A percentile compares a stretch with the other conserved stretches of the same genome.
Conservation (phyloP, 2,888 invertebrate species). For the Deroplatys truncata region DNA sequence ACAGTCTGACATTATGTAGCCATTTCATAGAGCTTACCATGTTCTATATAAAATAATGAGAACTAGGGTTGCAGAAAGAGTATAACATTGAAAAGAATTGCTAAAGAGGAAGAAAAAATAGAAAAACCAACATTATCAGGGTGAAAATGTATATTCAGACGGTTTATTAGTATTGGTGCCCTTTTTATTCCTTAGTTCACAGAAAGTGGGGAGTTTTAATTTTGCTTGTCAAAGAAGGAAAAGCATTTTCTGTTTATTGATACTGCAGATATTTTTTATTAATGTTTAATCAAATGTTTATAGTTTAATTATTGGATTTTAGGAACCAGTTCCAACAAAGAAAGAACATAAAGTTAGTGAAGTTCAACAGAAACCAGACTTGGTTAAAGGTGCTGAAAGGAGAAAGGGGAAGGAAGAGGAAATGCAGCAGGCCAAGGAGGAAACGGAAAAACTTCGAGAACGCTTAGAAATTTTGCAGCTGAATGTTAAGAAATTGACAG, state of each 20-base stretch:
- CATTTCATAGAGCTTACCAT: too few relatives aligned
- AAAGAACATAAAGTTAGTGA: not conserved
- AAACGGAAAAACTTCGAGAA: conserved; percentile 38
- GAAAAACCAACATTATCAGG: too few relatives aligned
- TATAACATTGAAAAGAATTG: too few relatives aligned
- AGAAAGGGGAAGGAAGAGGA: conserved; percentile 32
- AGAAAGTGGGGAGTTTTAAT: too few relatives aligned
- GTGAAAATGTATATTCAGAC: too few relatives aligned
- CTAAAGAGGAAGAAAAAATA: too few relatives aligned
- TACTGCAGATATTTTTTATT: not conserved
- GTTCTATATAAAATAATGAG: too few relatives aligned
- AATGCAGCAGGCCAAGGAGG: conserved; percentile 43
- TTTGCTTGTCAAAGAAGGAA: too few relatives aligned
- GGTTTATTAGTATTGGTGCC: too few relatives aligned
- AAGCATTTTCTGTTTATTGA: not conserved
- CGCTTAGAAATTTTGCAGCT: conserved; percentile 40
- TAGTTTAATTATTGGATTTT: not conserved
- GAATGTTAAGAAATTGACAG: conserved; percentile 40
- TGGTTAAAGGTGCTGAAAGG: not conserved
- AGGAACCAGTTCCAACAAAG: not conserved
- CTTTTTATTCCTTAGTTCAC: too few relatives aligned
- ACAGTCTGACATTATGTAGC: too few relatives aligned
- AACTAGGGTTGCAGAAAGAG: too few relatives aligned
- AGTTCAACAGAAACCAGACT: not conserved
- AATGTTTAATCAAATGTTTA: not conserved